Evolutionary conservation across 2,797 vertebrate genomes (phyloP).

Genomic region (Potorous gilbertii): DNA sequence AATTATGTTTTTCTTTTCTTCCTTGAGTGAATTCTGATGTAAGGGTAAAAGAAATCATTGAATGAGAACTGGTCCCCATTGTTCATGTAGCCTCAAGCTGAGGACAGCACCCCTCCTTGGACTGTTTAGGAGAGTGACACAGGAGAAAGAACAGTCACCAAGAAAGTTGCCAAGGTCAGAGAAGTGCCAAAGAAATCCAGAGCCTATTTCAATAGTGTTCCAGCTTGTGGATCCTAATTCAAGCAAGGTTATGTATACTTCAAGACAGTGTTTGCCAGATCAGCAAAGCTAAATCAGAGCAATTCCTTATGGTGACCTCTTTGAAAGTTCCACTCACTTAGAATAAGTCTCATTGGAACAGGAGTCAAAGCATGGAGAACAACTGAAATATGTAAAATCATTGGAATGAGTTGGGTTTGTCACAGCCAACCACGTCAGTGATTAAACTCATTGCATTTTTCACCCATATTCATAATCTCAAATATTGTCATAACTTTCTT

Average conservation of each 20-base stretch:
- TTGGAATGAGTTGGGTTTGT: rapidly evolving
- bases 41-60: neutral
- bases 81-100: neutral
- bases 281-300: neutral
- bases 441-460: neutral
- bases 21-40: neutral
- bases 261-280: neutral
- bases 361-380: neutral
- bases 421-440: neutral
- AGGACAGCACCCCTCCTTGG: neutral
- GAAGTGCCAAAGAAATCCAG: too few relatives aligned
- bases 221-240: neutral
- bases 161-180: neutral
- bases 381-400: neutral
- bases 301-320: rapidly evolving
- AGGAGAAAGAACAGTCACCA: neutral
- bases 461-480: neutral
- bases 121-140: neutral
- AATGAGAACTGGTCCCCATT: neutral
- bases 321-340: neutral
- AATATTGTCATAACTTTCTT: neutral
- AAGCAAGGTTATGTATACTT: neutral
- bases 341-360: neutral
- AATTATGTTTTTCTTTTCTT: neutral
- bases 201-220: neutral